Base-by-base conservation (phyloP, 2,113 vertebrate genomes). In the Hippocampus guttulatus region DNA sequence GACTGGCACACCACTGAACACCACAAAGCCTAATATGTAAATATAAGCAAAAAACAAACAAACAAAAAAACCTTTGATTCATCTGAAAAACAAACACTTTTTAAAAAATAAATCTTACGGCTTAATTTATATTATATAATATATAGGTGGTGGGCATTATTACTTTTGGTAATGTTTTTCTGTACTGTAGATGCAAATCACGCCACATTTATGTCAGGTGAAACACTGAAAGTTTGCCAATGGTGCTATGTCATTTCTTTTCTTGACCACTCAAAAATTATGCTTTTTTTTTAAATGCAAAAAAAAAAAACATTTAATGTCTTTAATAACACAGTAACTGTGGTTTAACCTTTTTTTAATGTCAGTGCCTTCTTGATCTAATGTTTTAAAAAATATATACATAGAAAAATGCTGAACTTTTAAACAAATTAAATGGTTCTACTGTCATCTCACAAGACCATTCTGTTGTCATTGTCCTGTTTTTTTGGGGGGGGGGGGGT, bases 301-400 rank as follows among this genome's bases (percentile, higher is more conserved):
- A 51, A 18, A 51, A 27, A 61, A 61, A 23, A 33, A 70, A 83
- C 77, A 86, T 87, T 88, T 91, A 58, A 91, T 91, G 88, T 84
- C 92, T 88, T 73, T 89, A 85, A 80, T 82, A 88, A 89, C 84
- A 52, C 27, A 86, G 64, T 68, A 82, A 89, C 71, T 88, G 72
- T 92, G 81, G 91, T 93, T 91, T 88, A 84, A 90, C 86, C 86
- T 87, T 64, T 92, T 94, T 92, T 95, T 97, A 5, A 65, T 65
- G 94, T 95, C 98, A 99, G 96, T 98, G 96, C 97, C 96, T 99
- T 98, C 93, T 91, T 89, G 92, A 94, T 87, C 43, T 81, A 88
- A 92, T 95, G 91, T 93, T 93, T 23, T 23, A 11, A 55, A 23
- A 55, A 23, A 51, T 94, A 45, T 81, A 58, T 76, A 84, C 66